Conservation (phyloP, 2,888 invertebrate genomes). For the Halictus ligatus region DNA sequence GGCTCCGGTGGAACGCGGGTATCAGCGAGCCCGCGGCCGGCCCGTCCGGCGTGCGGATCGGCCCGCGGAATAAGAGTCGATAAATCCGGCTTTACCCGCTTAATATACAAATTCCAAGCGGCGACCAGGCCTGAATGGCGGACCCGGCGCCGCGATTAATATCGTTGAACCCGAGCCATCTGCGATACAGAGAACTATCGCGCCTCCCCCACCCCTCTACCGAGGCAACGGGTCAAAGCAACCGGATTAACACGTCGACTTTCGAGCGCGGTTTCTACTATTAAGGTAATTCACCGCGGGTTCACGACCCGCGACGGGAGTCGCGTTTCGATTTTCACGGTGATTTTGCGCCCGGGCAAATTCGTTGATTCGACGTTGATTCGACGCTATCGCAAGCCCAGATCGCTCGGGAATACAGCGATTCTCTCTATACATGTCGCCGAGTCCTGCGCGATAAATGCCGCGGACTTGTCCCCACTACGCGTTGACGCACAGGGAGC, state of each 20-base stretch:
- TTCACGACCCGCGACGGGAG: neutral
- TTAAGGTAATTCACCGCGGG: slow-evolving; percentile 31
- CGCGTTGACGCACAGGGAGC: no score
- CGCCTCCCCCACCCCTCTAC: neutral
- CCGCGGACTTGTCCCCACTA: no score
- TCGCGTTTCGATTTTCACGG: slow-evolving; percentile 7
- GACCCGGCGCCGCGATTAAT: slow-evolving; percentile 43
- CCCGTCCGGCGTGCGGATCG: slow-evolving; percentile 42
- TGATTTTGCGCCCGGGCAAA: neutral
- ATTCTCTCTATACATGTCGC: no score
- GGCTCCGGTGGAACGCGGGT: slow-evolving; percentile 36
- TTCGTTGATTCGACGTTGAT: slow-evolving; percentile 19
- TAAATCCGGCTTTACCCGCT: slow-evolving; percentile 46
- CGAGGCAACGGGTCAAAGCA: slow-evolving; percentile 23
- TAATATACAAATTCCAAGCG: slow-evolving; percentile 20
- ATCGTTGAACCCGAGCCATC: slow-evolving; percentile 30
- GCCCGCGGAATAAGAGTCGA: slow-evolving; percentile 33
- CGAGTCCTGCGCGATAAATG: no score
- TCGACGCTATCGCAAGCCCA: neutral
- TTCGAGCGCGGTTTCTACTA: slow-evolving; percentile 26
- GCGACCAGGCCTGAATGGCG: slow-evolving; percentile 31
- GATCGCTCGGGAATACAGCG: no score
- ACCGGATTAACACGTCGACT: slow-evolving; percentile 36
- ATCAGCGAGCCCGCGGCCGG: slow-evolving; percentile 20
- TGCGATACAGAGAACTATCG: slow-evolving; percentile 11